Conservation (phyloP, 2,797 vertebrate genomes). For the Vultur gryphus region DNA sequence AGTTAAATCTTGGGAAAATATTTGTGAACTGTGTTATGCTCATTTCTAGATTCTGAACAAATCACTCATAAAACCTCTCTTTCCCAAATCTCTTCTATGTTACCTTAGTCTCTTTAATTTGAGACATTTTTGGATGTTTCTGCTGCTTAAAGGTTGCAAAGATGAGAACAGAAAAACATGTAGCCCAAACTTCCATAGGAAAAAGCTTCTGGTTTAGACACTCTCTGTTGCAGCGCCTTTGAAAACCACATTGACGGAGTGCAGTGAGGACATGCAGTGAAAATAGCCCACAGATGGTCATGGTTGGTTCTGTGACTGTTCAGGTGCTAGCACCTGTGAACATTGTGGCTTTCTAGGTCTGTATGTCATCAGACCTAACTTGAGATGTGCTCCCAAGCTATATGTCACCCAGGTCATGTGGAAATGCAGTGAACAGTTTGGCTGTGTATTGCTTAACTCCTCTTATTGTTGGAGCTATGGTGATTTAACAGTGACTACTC, state of each 20-base stretch:
- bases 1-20: neutral
- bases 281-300: fast-evolving
- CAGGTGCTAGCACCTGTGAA: neutral
- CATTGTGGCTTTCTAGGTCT: neutral
- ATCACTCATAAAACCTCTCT: neutral
- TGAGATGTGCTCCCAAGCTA: neutral
- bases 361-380: neutral
- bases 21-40: neutral
- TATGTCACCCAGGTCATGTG: neutral
- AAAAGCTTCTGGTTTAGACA: neutral
- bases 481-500: neutral
- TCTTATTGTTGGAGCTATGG: neutral
- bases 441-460: neutral
- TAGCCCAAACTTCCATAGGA: neutral
- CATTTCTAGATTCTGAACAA: neutral
- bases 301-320: neutral
- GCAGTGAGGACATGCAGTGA: neutral
- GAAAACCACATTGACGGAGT: neutral
- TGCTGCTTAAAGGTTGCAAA: neutral
- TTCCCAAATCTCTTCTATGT: neutral
- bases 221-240: neutral
- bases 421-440: neutral
- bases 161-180: neutral
- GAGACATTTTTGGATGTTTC: neutral
- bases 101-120: neutral